Base-by-base conservation (phyloP, 2,888 invertebrate genomes). In the Caenorhabditis sp. region DNA sequence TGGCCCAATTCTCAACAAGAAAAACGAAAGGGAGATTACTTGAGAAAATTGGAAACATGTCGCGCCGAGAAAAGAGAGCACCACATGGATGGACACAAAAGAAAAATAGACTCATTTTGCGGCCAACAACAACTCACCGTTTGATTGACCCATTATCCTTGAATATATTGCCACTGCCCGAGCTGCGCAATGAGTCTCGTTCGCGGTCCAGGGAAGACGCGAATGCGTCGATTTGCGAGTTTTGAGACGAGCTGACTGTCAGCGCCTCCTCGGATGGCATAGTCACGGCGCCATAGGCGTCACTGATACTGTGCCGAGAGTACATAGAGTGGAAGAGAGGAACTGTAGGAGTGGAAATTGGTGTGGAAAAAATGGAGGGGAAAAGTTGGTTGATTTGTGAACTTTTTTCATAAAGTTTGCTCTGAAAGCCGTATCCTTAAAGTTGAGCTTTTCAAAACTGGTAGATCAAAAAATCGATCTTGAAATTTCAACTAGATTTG, bases 111-210 rank as follows among this genome's bases (percentile, higher is more conserved):
- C 31, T 16, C 56, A n/a, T 72, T 59, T 59, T 72, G 31, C 54
- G 24, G n/a, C 2, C 8, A n/a, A 66, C 76, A 28, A 47, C 44
- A n/a, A 75, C 81, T 76, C 64, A 82, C 82, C 82, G 76, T 73
- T 82, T 82, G 58, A 82, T 82, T 38, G 82, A 82, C 66, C 82
- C 82, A 82, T 76, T 76, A 64, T 84, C 83, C 64, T 80, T 76
- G 72, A 86, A 86, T 49, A 86, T 56, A 74, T 84, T 84, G 19
- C 86, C 86, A 58, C 86, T 86, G 24, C 86, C 86, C 35, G 82
- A 77, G 35, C 84, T 84, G 66, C 84, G 76, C 61, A 80, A 47
- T 24, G 84, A 54, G 26, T 82, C 64, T 24, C 72, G 38, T 22
- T 61, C 64, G 10, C 54, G 16, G 41, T 83, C 75, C n/a, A 59